Evolutionary conservation across 1,140 invertebrate species (phyloP).

Genomic region (Diorhabda carinulata): DNA sequence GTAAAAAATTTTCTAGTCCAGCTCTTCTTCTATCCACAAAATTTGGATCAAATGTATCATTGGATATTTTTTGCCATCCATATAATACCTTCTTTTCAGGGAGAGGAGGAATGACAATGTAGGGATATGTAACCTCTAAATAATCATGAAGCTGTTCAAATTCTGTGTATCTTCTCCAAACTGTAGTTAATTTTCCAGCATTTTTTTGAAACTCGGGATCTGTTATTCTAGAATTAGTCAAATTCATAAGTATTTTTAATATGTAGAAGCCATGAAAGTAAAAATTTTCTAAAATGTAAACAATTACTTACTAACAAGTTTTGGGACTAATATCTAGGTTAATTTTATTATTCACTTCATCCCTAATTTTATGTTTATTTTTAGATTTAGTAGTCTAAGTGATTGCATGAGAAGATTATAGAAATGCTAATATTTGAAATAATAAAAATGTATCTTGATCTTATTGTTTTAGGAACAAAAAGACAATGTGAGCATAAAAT

Average conservation of each 20-base stretch:
- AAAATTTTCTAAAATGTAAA: too few relatives aligned
- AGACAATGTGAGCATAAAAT: too few relatives aligned
- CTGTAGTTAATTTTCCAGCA: conserved; percentile 60
- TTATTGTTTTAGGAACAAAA: too few relatives aligned
- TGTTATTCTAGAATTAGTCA: conserved; percentile 50
- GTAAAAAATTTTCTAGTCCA: conserved; percentile 76
- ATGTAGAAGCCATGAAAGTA: too few relatives aligned
- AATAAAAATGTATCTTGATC: too few relatives aligned
- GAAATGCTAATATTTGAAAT: too few relatives aligned
- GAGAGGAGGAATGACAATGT: conserved; percentile 72
- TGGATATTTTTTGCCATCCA: conserved; percentile 73
- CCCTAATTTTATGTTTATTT: too few relatives aligned
- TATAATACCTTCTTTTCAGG: conserved; percentile 79
- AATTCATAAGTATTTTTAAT: background rate
- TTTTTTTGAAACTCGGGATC: conserved; percentile 64
- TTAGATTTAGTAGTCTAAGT: too few relatives aligned
- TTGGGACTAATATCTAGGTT: too few relatives aligned
- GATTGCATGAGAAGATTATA: too few relatives aligned
- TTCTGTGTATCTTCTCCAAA: conserved; percentile 81
- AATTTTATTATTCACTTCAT: too few relatives aligned
- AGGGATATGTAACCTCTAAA: conserved; percentile 71
- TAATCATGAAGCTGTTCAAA: conserved; percentile 78
- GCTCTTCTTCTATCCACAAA: conserved; percentile 77
- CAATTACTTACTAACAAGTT: too few relatives aligned
- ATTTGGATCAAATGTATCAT: conserved; percentile 80